A percentile compares a stretch with the other conserved stretches of the same genome.
phyloP scores from a whole-genome alignment of 2,888 invertebrate genomes.

The Ochropacha duplaris region DNA sequence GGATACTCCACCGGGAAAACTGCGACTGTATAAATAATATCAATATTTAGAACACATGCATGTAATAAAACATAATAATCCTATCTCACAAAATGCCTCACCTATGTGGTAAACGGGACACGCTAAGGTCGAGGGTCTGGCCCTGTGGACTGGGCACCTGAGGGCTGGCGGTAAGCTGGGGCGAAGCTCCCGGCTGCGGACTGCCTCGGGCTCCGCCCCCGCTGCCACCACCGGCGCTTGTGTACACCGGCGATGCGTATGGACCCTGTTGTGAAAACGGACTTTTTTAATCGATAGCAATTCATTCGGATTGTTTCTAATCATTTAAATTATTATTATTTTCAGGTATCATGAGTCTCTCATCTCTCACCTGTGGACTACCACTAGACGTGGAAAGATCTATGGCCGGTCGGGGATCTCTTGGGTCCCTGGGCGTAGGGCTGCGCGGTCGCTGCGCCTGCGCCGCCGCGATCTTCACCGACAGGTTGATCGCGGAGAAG shows the following conservation, averaged over 20 bases:
- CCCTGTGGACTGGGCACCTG: constrained; percentile 96
- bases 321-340: constrained; percentile 4
- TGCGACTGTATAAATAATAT: constrained; percentile 68
- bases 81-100: constrained; percentile 67
- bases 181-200: constrained; percentile 93
- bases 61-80: constrained; percentile 12
- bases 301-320: constrained; percentile 17
- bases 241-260: constrained; percentile 90
- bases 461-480: constrained; percentile 92
- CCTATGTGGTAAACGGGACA: constrained; percentile 93
- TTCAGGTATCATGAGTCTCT: neutral
- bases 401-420: constrained; percentile 92
- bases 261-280: constrained; percentile 84
- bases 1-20: constrained; percentile 85
- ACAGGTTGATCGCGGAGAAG: constrained; percentile 91
- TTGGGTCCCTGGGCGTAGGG: constrained; percentile 89
- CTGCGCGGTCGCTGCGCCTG: constrained; percentile 87
- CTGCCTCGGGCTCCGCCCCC: constrained; percentile 89
- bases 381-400: constrained; percentile 94
- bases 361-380: constrained; percentile 89
- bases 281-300: constrained; percentile 39
- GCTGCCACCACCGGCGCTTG: constrained; percentile 88
- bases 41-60: constrained; percentile 12
- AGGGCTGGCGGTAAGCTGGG: constrained; percentile 91
- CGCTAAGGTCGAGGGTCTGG: constrained; percentile 94